Conservation (phyloP, 2,113 vertebrate species). For the Albula goreensis region DNA sequence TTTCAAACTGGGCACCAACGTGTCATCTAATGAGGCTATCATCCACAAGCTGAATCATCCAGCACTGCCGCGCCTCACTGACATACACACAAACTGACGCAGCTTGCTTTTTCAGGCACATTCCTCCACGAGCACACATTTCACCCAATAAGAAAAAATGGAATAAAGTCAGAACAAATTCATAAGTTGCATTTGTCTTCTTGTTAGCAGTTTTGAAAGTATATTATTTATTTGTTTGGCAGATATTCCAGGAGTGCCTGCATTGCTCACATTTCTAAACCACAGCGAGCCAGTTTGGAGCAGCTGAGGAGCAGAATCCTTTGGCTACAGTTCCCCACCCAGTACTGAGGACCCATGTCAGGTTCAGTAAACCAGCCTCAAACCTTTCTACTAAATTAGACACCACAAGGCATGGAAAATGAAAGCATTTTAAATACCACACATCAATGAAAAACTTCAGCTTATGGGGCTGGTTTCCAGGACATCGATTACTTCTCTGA, state of each 20-base stretch:
- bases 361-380: not conserved
- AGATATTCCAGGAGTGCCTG: not conserved
- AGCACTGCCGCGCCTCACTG: not conserved
- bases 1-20: constrained; percentile 5
- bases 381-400: not conserved
- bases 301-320: not conserved
- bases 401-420: not conserved
- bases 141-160: not conserved
- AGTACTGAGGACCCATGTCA: not conserved
- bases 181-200: not conserved
- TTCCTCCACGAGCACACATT: not conserved
- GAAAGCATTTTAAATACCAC: no score
- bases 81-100: not conserved
- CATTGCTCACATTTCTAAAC: not conserved
- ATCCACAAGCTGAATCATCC: not conserved
- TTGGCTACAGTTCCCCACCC: not conserved
- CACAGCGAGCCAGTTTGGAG: not conserved
- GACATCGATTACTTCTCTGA: no score
- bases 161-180: not conserved
- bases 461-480: no score
- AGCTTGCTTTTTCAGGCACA: constrained; percentile 3
- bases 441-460: no score
- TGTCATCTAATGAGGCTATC: constrained; percentile 18
- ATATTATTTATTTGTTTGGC: not conserved
- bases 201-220: not conserved